These are phyloP conservation scores for Rhodophaea formosa DNA, from an alignment of 2,888 invertebrate species.

Conservation along the genomic window DNA sequence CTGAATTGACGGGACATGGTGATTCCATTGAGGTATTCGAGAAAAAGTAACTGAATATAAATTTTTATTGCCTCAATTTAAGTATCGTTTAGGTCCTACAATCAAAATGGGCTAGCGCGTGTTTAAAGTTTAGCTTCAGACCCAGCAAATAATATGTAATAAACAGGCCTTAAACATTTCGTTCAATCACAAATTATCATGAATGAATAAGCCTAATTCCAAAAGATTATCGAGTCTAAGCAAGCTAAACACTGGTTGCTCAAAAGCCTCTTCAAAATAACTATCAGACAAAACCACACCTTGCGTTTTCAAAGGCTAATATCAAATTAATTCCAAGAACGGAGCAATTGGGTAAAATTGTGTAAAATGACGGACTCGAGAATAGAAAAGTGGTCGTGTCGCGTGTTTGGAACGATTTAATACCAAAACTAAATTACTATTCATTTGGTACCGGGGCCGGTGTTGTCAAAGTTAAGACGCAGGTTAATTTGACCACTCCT, in stretches of 20 bases:
- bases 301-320: slow-evolving; percentile 80
- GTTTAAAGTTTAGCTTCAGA: slow-evolving; percentile 19
- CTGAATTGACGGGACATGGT: too few relatives aligned
- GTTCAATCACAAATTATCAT: slow-evolving; percentile 50
- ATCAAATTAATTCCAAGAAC: slow-evolving; percentile 80
- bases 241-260: slow-evolving; percentile 69
- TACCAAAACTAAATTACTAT: slow-evolving; percentile 79
- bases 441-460: slow-evolving; percentile 74
- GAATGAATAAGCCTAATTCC: slow-evolving; percentile 58
- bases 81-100: background rate
- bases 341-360: slow-evolving; percentile 80
- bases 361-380: slow-evolving; percentile 78
- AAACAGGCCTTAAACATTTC: slow-evolving; percentile 32
- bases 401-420: slow-evolving; percentile 80
- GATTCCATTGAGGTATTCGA: too few relatives aligned
- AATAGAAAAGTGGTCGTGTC: slow-evolving; percentile 81
- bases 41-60: background rate
- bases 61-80: background rate
- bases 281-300: slow-evolving; percentile 75
- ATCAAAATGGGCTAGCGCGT: slow-evolving; percentile 19
- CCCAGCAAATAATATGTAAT: slow-evolving; percentile 41
- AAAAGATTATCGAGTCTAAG: slow-evolving; percentile 66
- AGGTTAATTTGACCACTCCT: slow-evolving; percentile 55
- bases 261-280: slow-evolving; percentile 73
- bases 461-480: slow-evolving; percentile 70